Percentiles rank a stretch among this genome's conserved stretches.
phyloP scores from a whole-genome alignment of 2,113 vertebrate genomes.

The Suncus etruscus region DNA sequence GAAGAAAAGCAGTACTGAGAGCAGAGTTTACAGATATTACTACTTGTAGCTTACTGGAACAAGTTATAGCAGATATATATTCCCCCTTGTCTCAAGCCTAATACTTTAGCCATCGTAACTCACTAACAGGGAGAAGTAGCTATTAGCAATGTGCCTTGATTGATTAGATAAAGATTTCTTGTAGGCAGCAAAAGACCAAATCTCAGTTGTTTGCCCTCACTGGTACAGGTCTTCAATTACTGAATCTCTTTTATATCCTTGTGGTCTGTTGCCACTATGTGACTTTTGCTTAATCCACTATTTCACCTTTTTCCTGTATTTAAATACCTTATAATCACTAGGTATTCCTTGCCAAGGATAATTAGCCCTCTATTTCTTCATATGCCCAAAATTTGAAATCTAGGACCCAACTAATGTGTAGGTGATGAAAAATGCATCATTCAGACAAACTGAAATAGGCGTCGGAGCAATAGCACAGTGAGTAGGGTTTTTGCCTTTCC shows the following conservation, averaged over 20 bases:
- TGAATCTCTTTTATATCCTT: conserved; percentile 15
- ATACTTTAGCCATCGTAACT: conserved; percentile 59
- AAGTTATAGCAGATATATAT: conserved; percentile 60
- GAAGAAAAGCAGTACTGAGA: conserved; percentile 61
- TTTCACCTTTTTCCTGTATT: conserved; percentile 8
- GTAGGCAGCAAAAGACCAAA: conserved; percentile 58
- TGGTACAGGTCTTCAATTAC: conserved; percentile 35
- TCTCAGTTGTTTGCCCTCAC: neutral
- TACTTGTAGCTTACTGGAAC: conserved; percentile 48
- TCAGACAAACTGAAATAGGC: too few relatives aligned
- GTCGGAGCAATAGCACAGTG: too few relatives aligned
- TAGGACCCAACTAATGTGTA: neutral
- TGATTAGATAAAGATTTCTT: conserved; percentile 58
- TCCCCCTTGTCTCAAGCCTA: conserved; percentile 48
- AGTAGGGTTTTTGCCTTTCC: too few relatives aligned
- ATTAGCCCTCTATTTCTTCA: conserved; percentile 28
- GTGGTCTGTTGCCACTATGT: neutral
- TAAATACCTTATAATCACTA: conserved; percentile 42
- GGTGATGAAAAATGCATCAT: neutral
- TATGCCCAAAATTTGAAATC: neutral
- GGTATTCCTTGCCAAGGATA: conserved; percentile 42
- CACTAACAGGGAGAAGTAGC: conserved; percentile 66
- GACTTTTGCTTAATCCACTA: conserved; percentile 67
- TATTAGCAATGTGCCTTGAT: conserved; percentile 80
- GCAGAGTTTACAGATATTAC: conserved; percentile 74